Percentiles rank a stretch among this genome's conserved stretches.
phyloP scores from a whole-genome alignment of 2,888 invertebrate species.

The Drosophila lutescens region DNA sequence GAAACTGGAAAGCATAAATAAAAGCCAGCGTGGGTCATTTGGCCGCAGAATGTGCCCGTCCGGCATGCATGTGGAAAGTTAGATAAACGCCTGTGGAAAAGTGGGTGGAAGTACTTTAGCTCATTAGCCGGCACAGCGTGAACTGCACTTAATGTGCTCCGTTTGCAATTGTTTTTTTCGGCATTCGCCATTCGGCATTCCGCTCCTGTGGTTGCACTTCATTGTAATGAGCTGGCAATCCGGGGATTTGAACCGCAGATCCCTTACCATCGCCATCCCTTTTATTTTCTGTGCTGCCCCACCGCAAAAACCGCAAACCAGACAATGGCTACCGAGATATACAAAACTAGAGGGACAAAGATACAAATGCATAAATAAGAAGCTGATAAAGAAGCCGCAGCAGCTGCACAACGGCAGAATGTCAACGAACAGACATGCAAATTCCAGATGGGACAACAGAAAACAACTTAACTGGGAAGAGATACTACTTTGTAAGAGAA shows the following conservation, averaged over 20 bases:
- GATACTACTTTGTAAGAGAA: constrained; percentile 31
- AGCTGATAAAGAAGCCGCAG: constrained; percentile 45
- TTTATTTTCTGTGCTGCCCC: no score
- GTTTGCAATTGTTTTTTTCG: constrained; percentile 41
- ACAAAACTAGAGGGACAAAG: constrained; percentile 7
- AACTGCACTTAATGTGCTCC: constrained; percentile 57
- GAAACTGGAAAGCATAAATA: constrained; percentile 20
- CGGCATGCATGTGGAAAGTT: constrained; percentile 42
- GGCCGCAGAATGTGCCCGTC: constrained; percentile 27
- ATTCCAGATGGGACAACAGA: constrained; percentile 29
- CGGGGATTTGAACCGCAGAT: constrained; percentile 15
- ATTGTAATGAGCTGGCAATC: constrained; percentile 45
- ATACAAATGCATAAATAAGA: constrained; percentile 36
- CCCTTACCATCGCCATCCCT: not conserved
- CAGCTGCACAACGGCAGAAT: constrained; percentile 20
- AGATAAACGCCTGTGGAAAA: constrained; percentile 45
- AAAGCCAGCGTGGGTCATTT: constrained; percentile 19
- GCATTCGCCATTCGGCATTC: not conserved
- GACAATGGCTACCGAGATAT: constrained; percentile 26
- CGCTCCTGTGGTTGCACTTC: constrained; percentile 30
- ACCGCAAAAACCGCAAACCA: constrained; percentile 23
- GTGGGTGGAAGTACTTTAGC: constrained; percentile 43
- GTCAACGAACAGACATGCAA: constrained; percentile 49
- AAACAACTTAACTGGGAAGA: constrained; percentile 18
- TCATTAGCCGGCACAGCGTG: constrained; percentile 42